These are phyloP conservation scores for Leptinotarsa defecta DNA, from an alignment of 1,140 invertebrate genomes.

Conservation along the genomic window DNA sequence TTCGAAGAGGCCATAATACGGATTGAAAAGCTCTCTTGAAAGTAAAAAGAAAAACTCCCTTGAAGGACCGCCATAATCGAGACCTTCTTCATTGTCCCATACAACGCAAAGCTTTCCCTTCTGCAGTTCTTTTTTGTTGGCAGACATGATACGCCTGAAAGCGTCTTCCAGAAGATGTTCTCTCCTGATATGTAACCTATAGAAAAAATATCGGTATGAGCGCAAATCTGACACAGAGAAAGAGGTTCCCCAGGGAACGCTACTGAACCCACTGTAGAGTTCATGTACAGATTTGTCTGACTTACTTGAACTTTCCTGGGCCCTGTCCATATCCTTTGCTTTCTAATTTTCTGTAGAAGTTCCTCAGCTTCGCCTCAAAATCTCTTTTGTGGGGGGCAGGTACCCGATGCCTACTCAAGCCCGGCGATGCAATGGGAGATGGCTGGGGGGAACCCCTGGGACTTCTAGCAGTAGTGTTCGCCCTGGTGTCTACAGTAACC, in stretches of 20 bases:
- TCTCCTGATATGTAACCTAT: conserved; percentile 86
- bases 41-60: conserved; percentile 97
- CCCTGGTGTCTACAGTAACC: conserved; percentile 54
- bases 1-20: conserved; percentile 97
- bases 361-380: conserved; percentile 93
- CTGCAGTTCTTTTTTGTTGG: conserved; percentile 92
- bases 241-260: not conserved
- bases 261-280: too few relatives aligned
- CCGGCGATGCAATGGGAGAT: conserved; percentile 81
- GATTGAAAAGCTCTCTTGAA: conserved; percentile 95
- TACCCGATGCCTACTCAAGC: conserved; percentile 73
- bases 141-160: conserved; percentile 95
- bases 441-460: conserved; percentile 68
- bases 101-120: conserved; percentile 93
- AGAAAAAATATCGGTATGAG: conserved; percentile 37
- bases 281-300: conserved; percentile 35
- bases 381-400: conserved; percentile 88
- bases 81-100: conserved; percentile 94
- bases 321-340: conserved; percentile 96
- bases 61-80: conserved; percentile 96
- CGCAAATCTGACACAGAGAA: not conserved
- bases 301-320: conserved; percentile 93
- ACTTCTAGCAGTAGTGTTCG: conserved; percentile 54
- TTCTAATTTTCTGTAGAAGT: conserved; percentile 94
- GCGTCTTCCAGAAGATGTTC: conserved; percentile 95